These are phyloP conservation scores for Drosophila testacea DNA, from an alignment of 2,888 invertebrate genomes.

Conservation along the genomic window DNA sequence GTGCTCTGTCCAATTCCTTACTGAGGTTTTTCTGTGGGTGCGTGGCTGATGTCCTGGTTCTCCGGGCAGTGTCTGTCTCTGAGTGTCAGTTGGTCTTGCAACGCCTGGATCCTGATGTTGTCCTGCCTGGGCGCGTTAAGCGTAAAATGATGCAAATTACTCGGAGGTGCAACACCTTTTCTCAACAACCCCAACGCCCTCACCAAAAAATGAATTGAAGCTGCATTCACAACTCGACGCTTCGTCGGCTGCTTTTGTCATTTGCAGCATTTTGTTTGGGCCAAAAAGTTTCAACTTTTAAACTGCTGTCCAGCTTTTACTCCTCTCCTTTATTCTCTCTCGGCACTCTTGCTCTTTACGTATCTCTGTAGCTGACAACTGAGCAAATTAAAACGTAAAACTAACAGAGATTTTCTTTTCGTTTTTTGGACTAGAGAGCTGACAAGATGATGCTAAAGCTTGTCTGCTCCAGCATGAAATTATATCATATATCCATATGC, in stretches of 20 bases:
- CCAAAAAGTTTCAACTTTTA: constrained; percentile 48
- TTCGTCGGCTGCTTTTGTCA: constrained; percentile 42
- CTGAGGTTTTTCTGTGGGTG: constrained; percentile 18
- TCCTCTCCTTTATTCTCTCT: neutral
- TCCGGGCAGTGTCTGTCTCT: constrained; percentile 38
- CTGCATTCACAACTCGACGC: constrained; percentile 41
- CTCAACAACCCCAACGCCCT: constrained; percentile 1
- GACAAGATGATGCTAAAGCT: constrained; percentile 40
- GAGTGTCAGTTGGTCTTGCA: constrained; percentile 58
- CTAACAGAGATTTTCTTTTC: constrained; percentile 25
- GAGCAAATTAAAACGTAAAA: constrained; percentile 58
- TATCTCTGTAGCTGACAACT: constrained; percentile 49
- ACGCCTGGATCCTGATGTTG: constrained; percentile 27
- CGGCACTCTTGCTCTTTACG: neutral
- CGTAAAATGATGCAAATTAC: constrained; percentile 73
- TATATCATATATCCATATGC: constrained; percentile 56
- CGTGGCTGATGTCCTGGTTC: constrained; percentile 12
- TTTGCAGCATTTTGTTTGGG: constrained; percentile 36
- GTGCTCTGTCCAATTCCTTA: constrained; percentile 9
- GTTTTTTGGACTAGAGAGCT: constrained; percentile 7
- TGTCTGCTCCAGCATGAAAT: constrained; percentile 48
- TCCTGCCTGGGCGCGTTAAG: constrained; percentile 57
- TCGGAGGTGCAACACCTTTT: constrained; percentile 61
- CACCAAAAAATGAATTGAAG: constrained; percentile 12
- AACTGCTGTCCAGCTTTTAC: constrained; percentile 30